phyloP scores from a whole-genome alignment of 2,797 vertebrate species.

The Sebastes itinus region DNA sequence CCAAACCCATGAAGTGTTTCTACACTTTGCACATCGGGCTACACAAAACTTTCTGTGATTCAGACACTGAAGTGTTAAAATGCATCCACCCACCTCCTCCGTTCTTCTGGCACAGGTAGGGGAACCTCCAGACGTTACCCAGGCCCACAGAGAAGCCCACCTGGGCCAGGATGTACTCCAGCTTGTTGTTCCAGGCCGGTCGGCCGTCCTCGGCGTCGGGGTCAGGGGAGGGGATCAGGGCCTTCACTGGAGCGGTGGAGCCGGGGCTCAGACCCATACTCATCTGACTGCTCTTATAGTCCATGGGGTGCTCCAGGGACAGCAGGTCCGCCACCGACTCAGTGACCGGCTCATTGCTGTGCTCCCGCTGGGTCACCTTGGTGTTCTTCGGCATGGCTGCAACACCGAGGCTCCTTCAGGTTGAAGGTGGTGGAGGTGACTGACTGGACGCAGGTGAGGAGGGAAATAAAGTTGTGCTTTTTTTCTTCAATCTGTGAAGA shows the following conservation, averaged over 20 bases:
- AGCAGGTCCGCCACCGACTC: conserved; percentile 97
- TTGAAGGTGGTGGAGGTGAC: conserved; percentile 6
- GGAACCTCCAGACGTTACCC: conserved; percentile 98
- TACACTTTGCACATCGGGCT: neutral
- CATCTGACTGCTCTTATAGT: conserved; percentile 94
- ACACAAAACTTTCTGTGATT: neutral
- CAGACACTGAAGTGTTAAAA: neutral
- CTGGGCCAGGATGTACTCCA: conserved; percentile 97
- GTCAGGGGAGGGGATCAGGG: conserved; percentile 81
- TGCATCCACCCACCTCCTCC: conserved; percentile 89
- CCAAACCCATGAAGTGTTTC: conserved; percentile 11
- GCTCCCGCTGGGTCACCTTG: conserved; percentile 94
- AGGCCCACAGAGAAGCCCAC: conserved; percentile 97
- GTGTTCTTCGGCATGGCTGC: conserved; percentile 94
- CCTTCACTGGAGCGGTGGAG: conserved; percentile 78
- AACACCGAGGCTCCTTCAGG: conserved; percentile 25
- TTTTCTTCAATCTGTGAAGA: conserved; percentile 54
- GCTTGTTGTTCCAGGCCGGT: conserved; percentile 96
- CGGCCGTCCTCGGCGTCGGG: conserved; percentile 87
- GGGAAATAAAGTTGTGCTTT: conserved; percentile 41
- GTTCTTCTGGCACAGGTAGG: conserved; percentile 98
- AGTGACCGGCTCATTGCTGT: conserved; percentile 95
- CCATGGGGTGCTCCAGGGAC: conserved; percentile 94
- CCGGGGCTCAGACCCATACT: conserved; percentile 85
- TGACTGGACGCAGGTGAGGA: neutral